Evolutionary conservation across 1,140 invertebrate genomes (phyloP), one percentile per base, ranked within the genome.

Genomic region (Dendrolimus punctatus): DNA sequence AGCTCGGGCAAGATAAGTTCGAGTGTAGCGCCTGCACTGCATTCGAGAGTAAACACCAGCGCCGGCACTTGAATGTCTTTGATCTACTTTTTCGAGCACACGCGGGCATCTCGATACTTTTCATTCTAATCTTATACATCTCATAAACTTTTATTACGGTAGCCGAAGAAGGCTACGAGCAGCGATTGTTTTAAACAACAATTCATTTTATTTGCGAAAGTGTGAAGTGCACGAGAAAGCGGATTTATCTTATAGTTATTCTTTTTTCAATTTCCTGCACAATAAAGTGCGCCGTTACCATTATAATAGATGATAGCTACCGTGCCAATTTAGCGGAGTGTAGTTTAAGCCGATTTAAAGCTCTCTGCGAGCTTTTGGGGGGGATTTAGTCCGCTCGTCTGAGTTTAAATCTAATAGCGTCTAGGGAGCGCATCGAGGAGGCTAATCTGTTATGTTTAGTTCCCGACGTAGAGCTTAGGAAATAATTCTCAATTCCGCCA

Each of bases 1-100:
- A 80, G 76, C 71, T 74, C 66, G 71, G 70, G 68, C 70, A 60
- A 67, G 80, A 82, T 83, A 85, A 83, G 55, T 57, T 78, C 70
- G 60, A 79, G 74, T 76, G 71, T 64, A 71, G 70, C 71, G 68
- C 48, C 41, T 68, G 68, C 65, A 68, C 62, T 57, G 58, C 66
- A 64, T 6, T 39, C 3, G 23, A 8, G 40, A 9, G 36, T 41
- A 42, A 45, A 44, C 60, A 76, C 57, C 60, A 56, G 61, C 63
- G 50, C 65, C 60, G 61, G 56, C 72, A 74, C 77, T 80, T 63
- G 69, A 79, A 41, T 57, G 9, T 63, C 68, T 78, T 82, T 80
- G 76, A 84, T 76, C 68, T 70, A 47, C 60, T 62, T 69, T 64
- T 58, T 64, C 61, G 58, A 55, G 59, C 55, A 64, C 67, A 57